Base-by-base conservation (phyloP, 2,888 invertebrate species). In the Eristalinus aeneus region DNA sequence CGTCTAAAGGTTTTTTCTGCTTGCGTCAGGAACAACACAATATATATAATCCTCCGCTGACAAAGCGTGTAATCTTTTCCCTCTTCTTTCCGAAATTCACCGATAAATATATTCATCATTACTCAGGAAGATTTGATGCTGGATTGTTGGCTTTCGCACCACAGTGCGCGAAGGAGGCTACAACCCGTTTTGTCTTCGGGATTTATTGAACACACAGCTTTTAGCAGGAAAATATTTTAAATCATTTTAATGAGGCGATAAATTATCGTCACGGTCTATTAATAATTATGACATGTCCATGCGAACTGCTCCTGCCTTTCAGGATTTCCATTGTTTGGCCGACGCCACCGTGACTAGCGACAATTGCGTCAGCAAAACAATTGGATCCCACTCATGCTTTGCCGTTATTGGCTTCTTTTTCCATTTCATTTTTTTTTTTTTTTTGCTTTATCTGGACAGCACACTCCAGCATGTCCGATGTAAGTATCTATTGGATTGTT, bases 241-340 rank as follows among this genome's bases (percentile, higher is more conserved):
- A 83, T 78, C 63, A 78, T 73, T 58, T 73, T 64, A 27, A 53
- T 60, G 80, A 81, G 53, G 58, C 58, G 58, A 75, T 71, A 75
- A 74, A 81, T 75, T 65, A 56, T 12, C 56, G 56, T 53, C 53
- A 46, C 56, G 58, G 34, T 64, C 61, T 72, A 72, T 72, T 53
- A 56, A 72, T 81, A 81, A 58, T 75, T 61, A 69, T 65, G 80
- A 81, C 75, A 74, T 56, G 32, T 75, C 16, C 46, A 46, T 8
- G 39, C 39, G 39, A 12, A 4, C 4, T 4, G 39, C 39, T 39
- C 39, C 39, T 39, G 39, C 46, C 46, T 16, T 46, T 46, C 46
- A 22, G 36, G 23, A 34, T 9, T 65, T 56, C 36, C 27, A 23
- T 23, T 36, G 56, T 56, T 23, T 27, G 22, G 56, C 56, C 22